Conservation (phyloP, 2,113 vertebrate species). For the Notothenia rossii region DNA sequence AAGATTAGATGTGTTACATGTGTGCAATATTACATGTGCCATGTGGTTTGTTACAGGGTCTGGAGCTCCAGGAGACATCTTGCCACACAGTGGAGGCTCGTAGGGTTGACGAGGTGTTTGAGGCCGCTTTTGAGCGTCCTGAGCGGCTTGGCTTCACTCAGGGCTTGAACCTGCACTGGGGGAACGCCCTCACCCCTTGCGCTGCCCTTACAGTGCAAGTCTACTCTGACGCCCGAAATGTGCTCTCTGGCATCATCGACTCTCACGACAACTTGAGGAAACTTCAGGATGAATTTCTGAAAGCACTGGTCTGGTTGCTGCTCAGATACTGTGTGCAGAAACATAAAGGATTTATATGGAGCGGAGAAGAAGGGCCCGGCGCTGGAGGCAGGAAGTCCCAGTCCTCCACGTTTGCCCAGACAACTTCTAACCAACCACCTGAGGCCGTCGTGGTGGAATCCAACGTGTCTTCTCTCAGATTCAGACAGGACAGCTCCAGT, state of each 20-base stretch:
- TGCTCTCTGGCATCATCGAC: slow-evolving; percentile 96
- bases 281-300: slow-evolving; percentile 93
- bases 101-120: slow-evolving; percentile 95
- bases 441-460: slow-evolving; percentile 66
- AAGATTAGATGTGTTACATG: not conserved
- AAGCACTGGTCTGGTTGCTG: slow-evolving; percentile 93
- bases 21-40: not conserved
- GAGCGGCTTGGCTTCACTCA: slow-evolving; percentile 82
- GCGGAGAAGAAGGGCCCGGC: slow-evolving; percentile 72
- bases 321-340: slow-evolving; percentile 86
- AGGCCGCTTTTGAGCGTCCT: slow-evolving; percentile 89
- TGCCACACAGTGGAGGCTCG: slow-evolving; percentile 96
- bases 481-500: slow-evolving; percentile 84
- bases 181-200: slow-evolving; percentile 92
- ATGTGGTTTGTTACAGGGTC: slow-evolving; percentile 84
- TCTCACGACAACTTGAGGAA: slow-evolving; percentile 93
- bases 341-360: slow-evolving; percentile 71
- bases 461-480: slow-evolving; percentile 73
- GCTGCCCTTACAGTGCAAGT: slow-evolving; percentile 88
- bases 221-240: slow-evolving; percentile 93
- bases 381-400: slow-evolving; percentile 75
- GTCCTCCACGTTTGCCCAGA: slow-evolving; percentile 78
- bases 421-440: slow-evolving; percentile 61
- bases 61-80: slow-evolving; percentile 97
- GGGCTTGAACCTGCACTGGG: slow-evolving; percentile 92